Evolutionary conservation across 2,113 vertebrate species (phyloP).

Genomic region (Rhea americana): DNA sequence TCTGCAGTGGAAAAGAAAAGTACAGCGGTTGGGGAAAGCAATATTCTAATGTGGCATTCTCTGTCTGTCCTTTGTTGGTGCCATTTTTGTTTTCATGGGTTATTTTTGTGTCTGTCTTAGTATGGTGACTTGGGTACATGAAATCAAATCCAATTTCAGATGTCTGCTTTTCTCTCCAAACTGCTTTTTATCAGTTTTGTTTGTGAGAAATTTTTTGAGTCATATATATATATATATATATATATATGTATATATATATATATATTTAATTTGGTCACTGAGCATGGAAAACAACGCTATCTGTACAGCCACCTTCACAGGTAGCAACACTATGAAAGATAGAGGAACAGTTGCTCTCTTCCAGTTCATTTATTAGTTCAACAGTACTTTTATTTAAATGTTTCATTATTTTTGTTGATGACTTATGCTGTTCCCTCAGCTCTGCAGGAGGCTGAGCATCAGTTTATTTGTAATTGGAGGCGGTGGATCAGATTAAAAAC

Average conservation of each 20-base stretch:
- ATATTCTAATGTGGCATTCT: neutral
- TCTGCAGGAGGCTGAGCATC: neutral
- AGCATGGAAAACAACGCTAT: neutral
- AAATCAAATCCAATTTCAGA: neutral
- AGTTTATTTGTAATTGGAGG: neutral
- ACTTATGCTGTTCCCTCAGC: neutral
- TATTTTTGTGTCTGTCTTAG: neutral
- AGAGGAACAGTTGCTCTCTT: neutral
- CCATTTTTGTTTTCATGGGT: neutral
- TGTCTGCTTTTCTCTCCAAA: neutral
- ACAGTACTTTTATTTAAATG: neutral
- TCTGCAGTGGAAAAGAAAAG: too few species aligned
- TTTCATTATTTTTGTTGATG: neutral
- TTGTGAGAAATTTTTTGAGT: neutral
- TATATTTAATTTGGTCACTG: neutral
- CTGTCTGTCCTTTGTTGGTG: fast-evolving
- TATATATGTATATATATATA: too few species aligned
- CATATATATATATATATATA: too few species aligned
- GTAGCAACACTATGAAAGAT: neutral
- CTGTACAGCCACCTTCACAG: neutral
- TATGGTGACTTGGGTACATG: neutral
- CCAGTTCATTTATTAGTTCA: neutral
- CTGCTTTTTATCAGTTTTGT: neutral
- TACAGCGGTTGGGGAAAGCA: too few species aligned
- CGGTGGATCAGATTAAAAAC: neutral